These are phyloP conservation scores for Xiphophorus couchianus DNA, from an alignment of 2,113 vertebrate genomes.

Conservation along the genomic window DNA sequence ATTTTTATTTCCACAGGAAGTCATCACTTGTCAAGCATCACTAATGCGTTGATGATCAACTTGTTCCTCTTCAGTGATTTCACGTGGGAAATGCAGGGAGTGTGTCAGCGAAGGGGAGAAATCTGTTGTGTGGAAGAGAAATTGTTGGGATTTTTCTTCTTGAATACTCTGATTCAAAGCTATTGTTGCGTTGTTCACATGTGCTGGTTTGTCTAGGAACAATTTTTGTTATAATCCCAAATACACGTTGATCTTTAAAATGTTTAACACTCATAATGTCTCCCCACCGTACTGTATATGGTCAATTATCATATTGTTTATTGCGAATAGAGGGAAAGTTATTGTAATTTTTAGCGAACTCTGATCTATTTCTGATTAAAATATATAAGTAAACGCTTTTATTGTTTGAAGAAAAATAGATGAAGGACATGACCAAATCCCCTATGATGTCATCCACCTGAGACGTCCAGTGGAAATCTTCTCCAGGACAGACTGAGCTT, in stretches of 20 bases:
- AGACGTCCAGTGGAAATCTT: too few relatives aligned
- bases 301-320: not conserved
- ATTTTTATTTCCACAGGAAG: slow-evolving; percentile 56
- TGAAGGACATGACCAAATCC: too few relatives aligned
- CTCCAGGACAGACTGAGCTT: too few relatives aligned
- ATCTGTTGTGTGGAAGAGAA: not conserved
- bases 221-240: not conserved
- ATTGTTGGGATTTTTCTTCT: not conserved
- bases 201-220: not conserved
- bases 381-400: too few relatives aligned
- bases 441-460: too few relatives aligned
- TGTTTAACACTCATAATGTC: too few relatives aligned
- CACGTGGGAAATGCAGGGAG: slow-evolving; percentile 7
- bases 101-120: slow-evolving; percentile 8
- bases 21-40: slow-evolving; percentile 64
- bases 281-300: not conserved
- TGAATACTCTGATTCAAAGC: not conserved
- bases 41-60: slow-evolving; percentile 63
- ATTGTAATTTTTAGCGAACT: not conserved
- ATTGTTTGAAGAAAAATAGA: too few relatives aligned
- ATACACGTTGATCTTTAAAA: too few relatives aligned
- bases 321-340: not conserved
- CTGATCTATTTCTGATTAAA: not conserved
- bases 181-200: too few relatives aligned
- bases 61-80: slow-evolving; percentile 47